Evolutionary conservation across 1,140 invertebrate species (phyloP), one percentile per base, ranked within the genome.

Genomic region (Meteorus sp.): DNA sequence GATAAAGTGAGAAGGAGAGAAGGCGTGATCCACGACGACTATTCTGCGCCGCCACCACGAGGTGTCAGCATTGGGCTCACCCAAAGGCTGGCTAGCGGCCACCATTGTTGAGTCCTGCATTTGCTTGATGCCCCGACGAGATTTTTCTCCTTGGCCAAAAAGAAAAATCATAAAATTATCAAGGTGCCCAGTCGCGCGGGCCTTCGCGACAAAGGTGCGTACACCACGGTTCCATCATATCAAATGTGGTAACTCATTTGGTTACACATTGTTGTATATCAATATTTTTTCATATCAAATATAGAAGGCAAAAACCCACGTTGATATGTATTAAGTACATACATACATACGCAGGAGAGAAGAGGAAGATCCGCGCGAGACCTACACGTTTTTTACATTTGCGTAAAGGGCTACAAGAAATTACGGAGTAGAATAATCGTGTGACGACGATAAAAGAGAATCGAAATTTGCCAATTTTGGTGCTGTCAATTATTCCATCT

Each of bases 71-170:
- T 63, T 41, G 60, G 20, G 45, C 56, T 48, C 57, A 63, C 65
- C 65, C 68, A 68, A 74, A 63, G 65, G 66, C 66, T 60, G 29
- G 41, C 55, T 41, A 59, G 70, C 69, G 67, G 74, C 74, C 74
- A 78, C 75, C 76, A 77, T 78, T 76, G 75, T 77, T 74, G 73
- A 76, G 72, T 70, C 69, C 72, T 72, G 73, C 68, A 72, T 75
- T 76, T 54, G 70, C 69, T 74, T 77, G 70, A 76, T 76, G 73
- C 67, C 67, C 61, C 29, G 39, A 57, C 67, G 70, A 67, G 67
- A 69, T 65, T 70, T 69, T 75, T 70, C 48, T 52, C n/a, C n/a
- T 51, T 37, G 44, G 31, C 20, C 44, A 48, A 57, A 56, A 68
- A 57, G 65, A 71, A 70, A 72, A 65, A 66, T 67, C 61, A n/a